Conservation (phyloP, 23 tunicate species). For the Corella eumyota region DNA sequence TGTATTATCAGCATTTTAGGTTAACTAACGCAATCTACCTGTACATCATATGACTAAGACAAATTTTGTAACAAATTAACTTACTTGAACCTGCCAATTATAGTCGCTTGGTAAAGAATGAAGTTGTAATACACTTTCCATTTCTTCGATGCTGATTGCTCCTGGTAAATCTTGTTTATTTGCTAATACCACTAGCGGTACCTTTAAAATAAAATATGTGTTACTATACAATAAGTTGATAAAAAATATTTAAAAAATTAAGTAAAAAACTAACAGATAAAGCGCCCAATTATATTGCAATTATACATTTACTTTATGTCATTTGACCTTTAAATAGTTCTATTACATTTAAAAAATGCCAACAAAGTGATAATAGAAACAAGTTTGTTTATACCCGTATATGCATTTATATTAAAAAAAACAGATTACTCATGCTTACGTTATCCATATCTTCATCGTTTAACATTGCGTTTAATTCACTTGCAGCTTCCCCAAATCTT, state of each 20-base stretch:
- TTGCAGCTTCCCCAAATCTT: slow-evolving; percentile 68
- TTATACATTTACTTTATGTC: too few species aligned
- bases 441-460: slow-evolving; percentile 29
- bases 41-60: not conserved
- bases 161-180: slow-evolving; percentile 79
- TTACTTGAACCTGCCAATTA: slow-evolving; percentile 73
- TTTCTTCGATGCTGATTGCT: slow-evolving; percentile 23
- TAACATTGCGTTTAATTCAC: slow-evolving; percentile 62
- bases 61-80: not conserved
- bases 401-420: too few species aligned
- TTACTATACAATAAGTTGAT: not conserved
- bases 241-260: too few species aligned
- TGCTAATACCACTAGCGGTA: slow-evolving; percentile 79
- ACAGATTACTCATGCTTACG: too few species aligned
- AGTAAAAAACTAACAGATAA: too few species aligned
- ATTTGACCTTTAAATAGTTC: too few species aligned
- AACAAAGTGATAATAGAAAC: too few species aligned
- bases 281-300: too few species aligned
- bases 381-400: too few species aligned
- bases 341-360: too few species aligned
- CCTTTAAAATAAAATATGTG: slow-evolving; percentile 12
- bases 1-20: too few species aligned
- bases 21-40: too few species aligned
- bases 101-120: slow-evolving; percentile 35
- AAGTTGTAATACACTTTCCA: slow-evolving; percentile 47